Evolutionary conservation across 2,113 vertebrate species (phyloP).

Genomic region (Callipepla squamata): DNA sequence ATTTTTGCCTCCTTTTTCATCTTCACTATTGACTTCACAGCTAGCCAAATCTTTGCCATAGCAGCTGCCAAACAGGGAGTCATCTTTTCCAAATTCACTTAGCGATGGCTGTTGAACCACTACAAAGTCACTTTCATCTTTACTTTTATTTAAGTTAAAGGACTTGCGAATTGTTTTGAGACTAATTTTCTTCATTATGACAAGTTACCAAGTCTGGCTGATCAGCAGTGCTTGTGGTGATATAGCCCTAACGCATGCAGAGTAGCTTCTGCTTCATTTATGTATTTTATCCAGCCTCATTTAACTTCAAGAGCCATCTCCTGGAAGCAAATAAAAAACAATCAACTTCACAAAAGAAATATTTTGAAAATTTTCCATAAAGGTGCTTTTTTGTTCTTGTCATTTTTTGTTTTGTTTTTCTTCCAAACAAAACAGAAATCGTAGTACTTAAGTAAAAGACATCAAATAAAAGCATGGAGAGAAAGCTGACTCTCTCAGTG

Average conservation of each 20-base stretch:
- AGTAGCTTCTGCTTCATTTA: conserved; percentile 80
- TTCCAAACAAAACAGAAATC: neutral
- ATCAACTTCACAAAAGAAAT: conserved; percentile 22
- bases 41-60: conserved; percentile 91
- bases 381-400: neutral
- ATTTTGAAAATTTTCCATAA: neutral
- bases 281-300: conserved; percentile 79
- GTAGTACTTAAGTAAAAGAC: neutral
- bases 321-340: conserved; percentile 74
- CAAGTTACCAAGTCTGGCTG: conserved; percentile 53
- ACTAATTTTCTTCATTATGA: conserved; percentile 99
- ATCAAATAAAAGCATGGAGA: neutral
- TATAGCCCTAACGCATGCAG: conserved; percentile 59
- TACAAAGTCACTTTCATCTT: conserved; percentile 96
- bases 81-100: conserved; percentile 93
- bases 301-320: conserved; percentile 81
- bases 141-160: conserved; percentile 95
- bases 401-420: neutral
- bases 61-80: conserved; percentile 92
- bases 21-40: conserved; percentile 88
- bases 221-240: conserved; percentile 58
- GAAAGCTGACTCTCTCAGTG: neutral
- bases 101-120: conserved; percentile 90
- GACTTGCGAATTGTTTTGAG: conserved; percentile 98
- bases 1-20: conserved; percentile 89